Percentiles rank a stretch among this genome's conserved stretches.
Evolutionary conservation across 2,888 invertebrate species (phyloP).

Genomic region (Horisme vitalbata): DNA sequence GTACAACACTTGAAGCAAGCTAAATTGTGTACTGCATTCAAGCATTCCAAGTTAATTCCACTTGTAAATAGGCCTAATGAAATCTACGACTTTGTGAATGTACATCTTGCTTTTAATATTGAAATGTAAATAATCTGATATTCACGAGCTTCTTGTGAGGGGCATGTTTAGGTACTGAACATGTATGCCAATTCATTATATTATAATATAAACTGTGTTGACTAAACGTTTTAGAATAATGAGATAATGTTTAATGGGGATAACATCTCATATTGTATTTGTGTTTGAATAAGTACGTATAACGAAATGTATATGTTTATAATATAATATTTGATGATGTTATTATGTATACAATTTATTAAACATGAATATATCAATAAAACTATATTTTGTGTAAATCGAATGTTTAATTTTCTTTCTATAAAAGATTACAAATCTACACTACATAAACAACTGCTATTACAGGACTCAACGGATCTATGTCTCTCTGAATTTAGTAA

Average conservation of each 20-base stretch:
- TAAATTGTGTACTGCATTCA: constrained; percentile 68
- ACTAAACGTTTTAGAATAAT: constrained; percentile 68
- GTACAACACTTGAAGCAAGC: constrained; percentile 66
- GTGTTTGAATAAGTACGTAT: constrained; percentile 81
- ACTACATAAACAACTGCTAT: constrained; percentile 20
- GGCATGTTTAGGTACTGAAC: constrained; percentile 60
- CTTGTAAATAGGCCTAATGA: constrained; percentile 81
- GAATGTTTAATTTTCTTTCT: constrained; percentile 69
- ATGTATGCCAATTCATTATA: constrained; percentile 57
- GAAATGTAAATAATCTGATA: constrained; percentile 73
- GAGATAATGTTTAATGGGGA: constrained; percentile 71
- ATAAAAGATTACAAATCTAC: constrained; percentile 39
- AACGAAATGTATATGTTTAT: constrained; percentile 83
- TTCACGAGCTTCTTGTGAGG: constrained; percentile 64
- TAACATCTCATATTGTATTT: constrained; percentile 83
- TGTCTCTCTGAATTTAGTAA: no score
- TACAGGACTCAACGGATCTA: no score
- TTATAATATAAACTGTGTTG: constrained; percentile 60
- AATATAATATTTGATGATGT: constrained; percentile 83
- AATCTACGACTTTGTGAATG: constrained; percentile 70
- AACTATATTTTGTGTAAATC: constrained; percentile 83
- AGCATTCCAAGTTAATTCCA: constrained; percentile 82
- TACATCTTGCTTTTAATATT: constrained; percentile 71
- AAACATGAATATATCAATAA: constrained; percentile 84
- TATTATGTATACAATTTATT: constrained; percentile 84